Evolutionary conservation across 2,888 invertebrate species (phyloP), one percentile per base, ranked within the genome.

Genomic region (Boloria selene): DNA sequence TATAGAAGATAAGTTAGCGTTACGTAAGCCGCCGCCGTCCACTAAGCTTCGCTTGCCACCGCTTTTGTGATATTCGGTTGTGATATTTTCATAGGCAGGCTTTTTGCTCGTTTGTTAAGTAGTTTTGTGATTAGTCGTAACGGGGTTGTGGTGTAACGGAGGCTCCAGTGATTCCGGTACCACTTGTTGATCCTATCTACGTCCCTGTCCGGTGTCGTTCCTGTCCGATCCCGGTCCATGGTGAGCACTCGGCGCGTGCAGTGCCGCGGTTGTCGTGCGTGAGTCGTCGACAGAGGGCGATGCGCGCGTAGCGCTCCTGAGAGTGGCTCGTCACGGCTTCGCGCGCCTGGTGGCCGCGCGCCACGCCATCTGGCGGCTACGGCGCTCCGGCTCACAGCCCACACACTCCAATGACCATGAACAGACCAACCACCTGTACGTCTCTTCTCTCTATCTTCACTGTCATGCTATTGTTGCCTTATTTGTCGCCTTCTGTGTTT

Each of bases 261-360:
- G 76, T 64, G 64, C 70, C 70, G 74, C 75, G 68, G 69, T 70
- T 68, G 76, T 72, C 77, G 77, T 78, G 80, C 76, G 77, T 70
- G 77, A 82, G 84, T 85, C 84, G 86, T 86, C 83, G 82, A 80
- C 61, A 71, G 79, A 67, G 66, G 71, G 75, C 60, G 74, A 87
- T 85, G 87, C 86, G 88, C 88, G 86, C 75, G 74, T 86, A 87
- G 88, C 85, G 88, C 85, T 80, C 80, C 75, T 83, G 82, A 91
- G 81, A 78, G 94, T 94, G 94, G 94, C 94, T 93, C 94, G 94
- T 78, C 94, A 94, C 94, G 94, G 94, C 77, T 93, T 95, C 88
- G 94, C 94, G 86, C 94, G 94, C 88, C 94, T 95, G 84, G 94
- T 94, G 93, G 94, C 94, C 87, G 94, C 94, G 78, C 94, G 94